Percentiles rank a stretch among this genome's conserved stretches.
These are phyloP conservation scores for Champsocephalus gunnari DNA, from an alignment of 2,797 vertebrate species.

Conservation along the genomic window DNA sequence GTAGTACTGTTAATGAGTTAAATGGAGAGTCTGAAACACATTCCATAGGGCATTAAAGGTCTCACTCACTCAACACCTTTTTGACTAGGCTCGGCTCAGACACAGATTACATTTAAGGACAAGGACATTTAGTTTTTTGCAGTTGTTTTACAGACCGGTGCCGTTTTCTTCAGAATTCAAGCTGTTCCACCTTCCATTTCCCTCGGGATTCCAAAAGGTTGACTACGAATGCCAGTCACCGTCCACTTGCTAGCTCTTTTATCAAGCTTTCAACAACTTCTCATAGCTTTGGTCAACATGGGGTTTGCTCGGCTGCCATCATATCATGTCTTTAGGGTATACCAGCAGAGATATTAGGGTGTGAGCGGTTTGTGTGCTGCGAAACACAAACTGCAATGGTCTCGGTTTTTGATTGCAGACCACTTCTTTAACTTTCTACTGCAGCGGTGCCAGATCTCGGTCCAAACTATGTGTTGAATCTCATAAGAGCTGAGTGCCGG, in stretches of 20 bases:
- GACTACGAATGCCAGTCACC: not conserved
- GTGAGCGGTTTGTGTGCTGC: no score
- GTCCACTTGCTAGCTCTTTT: not conserved
- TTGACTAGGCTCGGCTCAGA: not conserved
- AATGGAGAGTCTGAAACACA: not conserved
- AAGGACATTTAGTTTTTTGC: not conserved
- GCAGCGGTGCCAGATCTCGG: no score
- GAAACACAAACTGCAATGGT: no score
- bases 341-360: no score
- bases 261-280: not conserved
- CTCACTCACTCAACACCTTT: not conserved
- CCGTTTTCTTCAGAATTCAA: not conserved
- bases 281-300: not conserved
- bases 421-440: no score
- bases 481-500: no score
- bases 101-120: not conserved
- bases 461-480: no score
- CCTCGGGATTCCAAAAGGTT: not conserved
- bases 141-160: not conserved
- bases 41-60: not conserved
- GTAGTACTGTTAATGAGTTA: not conserved
- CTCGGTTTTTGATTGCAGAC: no score
- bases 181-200: not conserved
- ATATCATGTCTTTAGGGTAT: not conserved
- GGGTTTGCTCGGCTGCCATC: not conserved